A percentile compares a stretch with the other conserved stretches of the same genome.
phyloP scores from a whole-genome alignment of 2,113 vertebrate genomes.

The Amphiprion percula region DNA sequence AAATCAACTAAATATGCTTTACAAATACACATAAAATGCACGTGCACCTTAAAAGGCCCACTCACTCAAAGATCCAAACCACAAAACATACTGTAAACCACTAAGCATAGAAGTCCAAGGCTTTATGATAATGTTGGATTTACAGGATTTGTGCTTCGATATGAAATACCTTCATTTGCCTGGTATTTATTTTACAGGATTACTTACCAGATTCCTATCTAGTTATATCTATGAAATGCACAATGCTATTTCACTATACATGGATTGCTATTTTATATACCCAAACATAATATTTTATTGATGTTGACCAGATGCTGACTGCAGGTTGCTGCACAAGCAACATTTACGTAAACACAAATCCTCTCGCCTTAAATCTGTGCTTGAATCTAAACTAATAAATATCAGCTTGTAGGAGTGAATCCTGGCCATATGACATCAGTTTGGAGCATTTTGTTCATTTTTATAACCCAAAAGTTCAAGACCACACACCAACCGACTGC shows the following conservation, averaged over 20 bases:
- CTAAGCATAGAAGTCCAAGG: neutral
- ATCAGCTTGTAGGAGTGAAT: neutral
- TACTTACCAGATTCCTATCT: neutral
- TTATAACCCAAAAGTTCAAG: neutral
- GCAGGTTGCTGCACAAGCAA: neutral
- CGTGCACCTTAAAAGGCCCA: neutral
- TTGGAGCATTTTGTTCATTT: slow-evolving; percentile 24
- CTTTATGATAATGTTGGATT: neutral
- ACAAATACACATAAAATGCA: neutral
- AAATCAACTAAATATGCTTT: neutral
- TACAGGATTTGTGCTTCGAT: neutral
- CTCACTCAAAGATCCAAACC: neutral
- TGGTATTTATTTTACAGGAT: too few relatives aligned
- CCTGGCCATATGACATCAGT: neutral
- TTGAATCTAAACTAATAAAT: neutral
- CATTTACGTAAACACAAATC: too few relatives aligned
- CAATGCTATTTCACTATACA: neutral
- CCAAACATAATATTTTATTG: neutral
- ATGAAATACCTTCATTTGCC: neutral
- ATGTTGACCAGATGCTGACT: too few relatives aligned
- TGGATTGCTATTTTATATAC: too few relatives aligned
- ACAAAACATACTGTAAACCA: neutral
- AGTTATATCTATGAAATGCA: neutral
- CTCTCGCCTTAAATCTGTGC: neutral
- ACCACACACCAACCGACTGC: slow-evolving; percentile 18